Base-by-base conservation (phyloP, 2,888 invertebrate genomes). In the Caenorhabditis sp. region DNA sequence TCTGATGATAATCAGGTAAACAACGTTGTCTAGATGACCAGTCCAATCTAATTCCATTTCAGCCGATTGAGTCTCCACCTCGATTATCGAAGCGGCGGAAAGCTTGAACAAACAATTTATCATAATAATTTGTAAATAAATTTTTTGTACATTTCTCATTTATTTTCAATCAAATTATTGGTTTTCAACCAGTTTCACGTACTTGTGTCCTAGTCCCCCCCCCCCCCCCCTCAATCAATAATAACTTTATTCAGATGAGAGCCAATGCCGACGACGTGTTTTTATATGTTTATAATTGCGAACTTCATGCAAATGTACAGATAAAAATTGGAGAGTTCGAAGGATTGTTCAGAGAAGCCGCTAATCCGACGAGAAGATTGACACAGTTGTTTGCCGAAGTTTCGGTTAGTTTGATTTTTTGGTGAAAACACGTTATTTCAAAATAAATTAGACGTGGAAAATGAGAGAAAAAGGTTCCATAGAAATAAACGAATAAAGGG, bases 221-320 rank as follows among this genome's bases (percentile, higher is more conserved):
- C 19, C 54, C 24, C 14, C 26, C n/a, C n/a, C n/a, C n/a, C n/a
- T n/a, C n/a, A n/a, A n/a, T 31, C 31, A 31, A 31, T 6, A 49
- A 43, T n/a, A 21, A n/a, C 12, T 43, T 27, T 53, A 14, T 23
- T 4, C 19, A 61, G 36, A 76, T 76, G 69, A 26, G 63, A 12
- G 60, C 67, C 17, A 58, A 61, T 1, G 61, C 65, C 21, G 57
- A 66, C 12, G 72, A 69, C 10, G 57, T 66, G n/a, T 80, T 78
- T 51, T 63, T 54, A 23, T 82, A 79, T 57, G 79, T 81, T 6
- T 76, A 81, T 64, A 82, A 80, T 54, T 78, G 82, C 24, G 81
- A 82, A 60, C 23, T 82, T 27, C 66, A 68, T 17, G 60, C 78
- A 10, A 72, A 76, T 72, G 70, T 82, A 1, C 75, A 76, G 61